Percentiles rank a stretch among this genome's conserved stretches.
Conservation (phyloP, 2,113 vertebrate genomes). For the Sinocyclocheilus anophthalmus region DNA sequence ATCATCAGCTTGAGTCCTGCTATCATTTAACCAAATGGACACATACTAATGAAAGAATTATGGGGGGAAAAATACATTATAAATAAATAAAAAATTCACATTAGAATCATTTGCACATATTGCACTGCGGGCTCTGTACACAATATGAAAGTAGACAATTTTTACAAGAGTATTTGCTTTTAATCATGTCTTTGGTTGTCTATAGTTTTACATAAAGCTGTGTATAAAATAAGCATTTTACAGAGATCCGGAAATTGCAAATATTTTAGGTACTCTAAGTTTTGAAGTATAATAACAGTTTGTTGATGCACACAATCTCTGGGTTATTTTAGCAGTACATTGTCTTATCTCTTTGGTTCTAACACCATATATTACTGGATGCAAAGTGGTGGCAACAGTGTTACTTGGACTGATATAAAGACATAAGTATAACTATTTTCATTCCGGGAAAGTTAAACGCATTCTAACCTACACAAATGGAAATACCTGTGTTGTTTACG, state of each 20-base stretch:
- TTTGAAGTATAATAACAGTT: background rate
- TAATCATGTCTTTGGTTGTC: background rate
- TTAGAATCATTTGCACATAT: no score
- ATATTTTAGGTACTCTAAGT: background rate
- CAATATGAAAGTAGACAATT: no score
- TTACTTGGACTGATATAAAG: conserved; percentile 56
- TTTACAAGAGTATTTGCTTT: no score
- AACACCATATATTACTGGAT: conserved; percentile 65
- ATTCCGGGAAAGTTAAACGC: no score
- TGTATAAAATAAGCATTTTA: background rate
- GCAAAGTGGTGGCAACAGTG: conserved; percentile 61
- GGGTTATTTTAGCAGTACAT: background rate
- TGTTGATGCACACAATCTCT: background rate
- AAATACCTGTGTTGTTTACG: no score
- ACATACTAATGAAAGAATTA: no score
- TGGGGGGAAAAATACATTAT: no score
- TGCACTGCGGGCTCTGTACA: no score
- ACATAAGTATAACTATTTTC: background rate
- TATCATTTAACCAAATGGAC: background rate
- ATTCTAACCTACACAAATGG: no score
- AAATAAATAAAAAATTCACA: no score
- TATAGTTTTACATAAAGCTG: background rate
- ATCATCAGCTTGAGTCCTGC: background rate
- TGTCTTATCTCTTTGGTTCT: conserved; percentile 58
- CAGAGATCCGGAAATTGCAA: background rate